Evolutionary conservation across 2,888 invertebrate species (phyloP).

Genomic region (Pomacea canaliculata): DNA sequence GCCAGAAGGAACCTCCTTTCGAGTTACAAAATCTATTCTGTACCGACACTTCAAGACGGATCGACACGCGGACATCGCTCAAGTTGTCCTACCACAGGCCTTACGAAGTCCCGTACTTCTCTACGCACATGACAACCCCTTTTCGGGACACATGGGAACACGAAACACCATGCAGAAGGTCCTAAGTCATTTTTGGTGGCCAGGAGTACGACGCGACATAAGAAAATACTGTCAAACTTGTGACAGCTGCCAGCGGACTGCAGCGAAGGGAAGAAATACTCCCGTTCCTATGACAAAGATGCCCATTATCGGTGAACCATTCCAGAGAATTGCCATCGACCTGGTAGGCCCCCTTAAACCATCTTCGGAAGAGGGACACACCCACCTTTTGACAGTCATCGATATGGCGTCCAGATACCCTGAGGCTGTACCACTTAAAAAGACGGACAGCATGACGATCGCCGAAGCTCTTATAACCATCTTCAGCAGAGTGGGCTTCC

Average conservation of each 20-base stretch:
- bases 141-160: constrained; percentile 8
- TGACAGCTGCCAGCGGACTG: constrained; percentile 25
- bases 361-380: constrained; percentile 29
- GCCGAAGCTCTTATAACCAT: constrained; percentile 40
- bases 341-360: constrained; percentile 42
- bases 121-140: background rate
- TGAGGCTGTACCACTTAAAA: constrained; percentile 31
- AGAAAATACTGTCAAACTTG: constrained; percentile 35
- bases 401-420: constrained; percentile 40
- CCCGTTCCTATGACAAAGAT: constrained; percentile 33
- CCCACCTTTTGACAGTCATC: constrained; percentile 34
- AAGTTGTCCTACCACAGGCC: background rate
- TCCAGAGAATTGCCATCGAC: constrained; percentile 41
- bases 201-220: constrained; percentile 34
- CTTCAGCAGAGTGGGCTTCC: constrained; percentile 16
- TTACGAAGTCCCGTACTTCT: background rate
- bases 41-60: background rate
- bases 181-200: constrained; percentile 37
- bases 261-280: constrained; percentile 28
- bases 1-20: background rate
- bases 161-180: background rate
- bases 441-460: constrained; percentile 32
- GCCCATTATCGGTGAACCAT: constrained; percentile 38
- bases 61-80: background rate
- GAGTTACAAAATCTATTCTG: background rate